phyloP scores from a whole-genome alignment of 2,113 vertebrate species.

The Fregetta grallaria region DNA sequence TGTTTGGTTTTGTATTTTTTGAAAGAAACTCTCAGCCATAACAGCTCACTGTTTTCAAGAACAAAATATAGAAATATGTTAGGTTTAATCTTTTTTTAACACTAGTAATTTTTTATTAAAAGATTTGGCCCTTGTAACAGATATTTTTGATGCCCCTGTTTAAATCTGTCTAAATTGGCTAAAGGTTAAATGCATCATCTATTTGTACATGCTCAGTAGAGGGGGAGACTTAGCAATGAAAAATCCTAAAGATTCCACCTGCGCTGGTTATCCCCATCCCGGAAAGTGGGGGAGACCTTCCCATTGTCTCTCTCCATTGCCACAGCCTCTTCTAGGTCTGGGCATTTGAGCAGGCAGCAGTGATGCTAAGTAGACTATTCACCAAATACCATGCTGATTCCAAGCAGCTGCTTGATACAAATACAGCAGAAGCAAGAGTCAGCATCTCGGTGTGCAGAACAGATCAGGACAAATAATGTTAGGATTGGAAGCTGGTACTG shows the following conservation, averaged over 20 bases:
- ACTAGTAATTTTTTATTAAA: background rate
- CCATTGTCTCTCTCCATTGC: background rate
- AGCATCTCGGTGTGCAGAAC: background rate
- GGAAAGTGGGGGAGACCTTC: background rate
- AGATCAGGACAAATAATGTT: background rate
- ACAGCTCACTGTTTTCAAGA: background rate
- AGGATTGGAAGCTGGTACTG: background rate
- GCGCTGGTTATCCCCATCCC: background rate
- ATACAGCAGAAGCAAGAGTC: background rate
- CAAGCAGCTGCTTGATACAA: background rate
- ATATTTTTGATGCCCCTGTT: background rate
- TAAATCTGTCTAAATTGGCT: background rate
- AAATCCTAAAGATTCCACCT: background rate
- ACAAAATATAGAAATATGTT: background rate
- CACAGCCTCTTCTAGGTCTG: background rate
- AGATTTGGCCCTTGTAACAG: background rate
- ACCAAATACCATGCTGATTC: background rate
- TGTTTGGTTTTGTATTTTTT: background rate
- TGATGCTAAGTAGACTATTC: background rate
- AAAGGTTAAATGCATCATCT: background rate
- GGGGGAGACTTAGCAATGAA: background rate
- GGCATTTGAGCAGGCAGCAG: background rate
- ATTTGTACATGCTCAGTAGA: background rate
- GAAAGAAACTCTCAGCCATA: background rate
- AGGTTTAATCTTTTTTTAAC: background rate